phyloP scores from a whole-genome alignment of 37 sponge, comb jelly and placozoan species.

The Aplysina aerophoba region DNA sequence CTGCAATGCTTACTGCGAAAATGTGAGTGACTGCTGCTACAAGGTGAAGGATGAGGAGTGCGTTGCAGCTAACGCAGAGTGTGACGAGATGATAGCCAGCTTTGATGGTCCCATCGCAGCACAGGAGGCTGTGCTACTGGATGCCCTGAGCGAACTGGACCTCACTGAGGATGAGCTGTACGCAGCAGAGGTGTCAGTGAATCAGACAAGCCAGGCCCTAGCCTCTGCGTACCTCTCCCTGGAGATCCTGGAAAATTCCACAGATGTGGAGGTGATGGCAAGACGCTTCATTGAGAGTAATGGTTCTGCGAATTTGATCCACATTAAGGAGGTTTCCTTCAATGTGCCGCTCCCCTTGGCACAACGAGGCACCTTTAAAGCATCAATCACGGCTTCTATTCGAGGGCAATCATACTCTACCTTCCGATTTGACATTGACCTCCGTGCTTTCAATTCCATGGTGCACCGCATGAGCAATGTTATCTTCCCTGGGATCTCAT shows the following conservation, averaged over 20 bases:
- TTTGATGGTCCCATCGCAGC: slow-evolving; percentile 11
- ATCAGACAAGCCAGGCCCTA: slow-evolving; percentile 12
- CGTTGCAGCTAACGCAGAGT: not conserved
- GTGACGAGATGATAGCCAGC: not conserved
- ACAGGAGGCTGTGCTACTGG: not conserved
- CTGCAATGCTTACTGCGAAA: not conserved
- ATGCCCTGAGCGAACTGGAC: not conserved
- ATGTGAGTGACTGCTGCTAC: not conserved
- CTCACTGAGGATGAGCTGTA: slow-evolving; percentile 8
- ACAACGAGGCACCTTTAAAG: slow-evolving; percentile 24
- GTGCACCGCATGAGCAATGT: slow-evolving; percentile 6
- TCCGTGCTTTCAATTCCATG: not conserved
- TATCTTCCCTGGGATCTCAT: slow-evolving; percentile 19
- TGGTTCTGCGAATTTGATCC: not conserved
- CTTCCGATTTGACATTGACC: slow-evolving; percentile 12
- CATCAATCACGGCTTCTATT: not conserved
- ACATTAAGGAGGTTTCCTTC: slow-evolving; percentile 15
- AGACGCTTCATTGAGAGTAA: slow-evolving; percentile 7
- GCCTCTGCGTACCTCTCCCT: not conserved
- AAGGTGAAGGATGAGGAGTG: not conserved
- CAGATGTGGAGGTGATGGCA: slow-evolving; percentile 10
- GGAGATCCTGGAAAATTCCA: not conserved
- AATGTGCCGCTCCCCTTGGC: slow-evolving; percentile 26
- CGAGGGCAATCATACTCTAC: not conserved
- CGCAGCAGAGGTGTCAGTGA: slow-evolving; percentile 8